phyloP scores from a whole-genome alignment of 1,140 invertebrate species.

The Drosophila gunungcola region DNA sequence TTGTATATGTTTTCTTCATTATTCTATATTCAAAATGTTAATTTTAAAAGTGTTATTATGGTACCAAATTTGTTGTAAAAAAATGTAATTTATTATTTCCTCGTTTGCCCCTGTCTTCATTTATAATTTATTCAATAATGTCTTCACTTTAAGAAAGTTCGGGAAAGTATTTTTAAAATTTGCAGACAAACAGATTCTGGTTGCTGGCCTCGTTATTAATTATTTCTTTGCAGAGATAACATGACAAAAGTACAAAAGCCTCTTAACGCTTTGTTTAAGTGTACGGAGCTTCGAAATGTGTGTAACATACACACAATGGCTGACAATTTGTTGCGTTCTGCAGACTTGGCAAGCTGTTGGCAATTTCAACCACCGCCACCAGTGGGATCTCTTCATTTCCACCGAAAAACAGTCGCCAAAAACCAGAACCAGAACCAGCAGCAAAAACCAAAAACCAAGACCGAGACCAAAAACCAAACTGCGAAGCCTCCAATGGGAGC shows the following conservation, averaged over 20 bases:
- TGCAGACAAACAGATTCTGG: background rate
- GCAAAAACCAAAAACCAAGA: slow-evolving; percentile 47
- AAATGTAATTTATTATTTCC: background rate
- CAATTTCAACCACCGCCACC: slow-evolving; percentile 71
- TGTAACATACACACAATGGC: slow-evolving; percentile 41
- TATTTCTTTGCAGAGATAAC: background rate
- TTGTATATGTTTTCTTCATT: too few relatives aligned
- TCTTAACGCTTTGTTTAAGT: slow-evolving; percentile 39
- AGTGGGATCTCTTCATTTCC: slow-evolving; percentile 56
- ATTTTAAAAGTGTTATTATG: too few relatives aligned
- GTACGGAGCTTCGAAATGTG: slow-evolving; percentile 11
- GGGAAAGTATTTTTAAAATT: background rate
- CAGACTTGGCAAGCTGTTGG: slow-evolving; percentile 65
- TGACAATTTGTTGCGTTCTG: slow-evolving; percentile 64
- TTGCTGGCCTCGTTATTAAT: background rate
- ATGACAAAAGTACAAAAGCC: background rate
- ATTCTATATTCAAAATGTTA: too few relatives aligned
- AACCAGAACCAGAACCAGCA: background rate
- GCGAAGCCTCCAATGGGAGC: slow-evolving; percentile 32
- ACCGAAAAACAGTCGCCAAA: slow-evolving; percentile 43
- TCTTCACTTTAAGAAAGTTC: background rate
- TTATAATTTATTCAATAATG: background rate
- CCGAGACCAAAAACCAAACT: slow-evolving; percentile 32
- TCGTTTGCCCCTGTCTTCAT: background rate
- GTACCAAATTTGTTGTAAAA: too few relatives aligned